Base-by-base conservation (phyloP, 1,140 invertebrate species). In the Daktulosphaira vitifoliae region DNA sequence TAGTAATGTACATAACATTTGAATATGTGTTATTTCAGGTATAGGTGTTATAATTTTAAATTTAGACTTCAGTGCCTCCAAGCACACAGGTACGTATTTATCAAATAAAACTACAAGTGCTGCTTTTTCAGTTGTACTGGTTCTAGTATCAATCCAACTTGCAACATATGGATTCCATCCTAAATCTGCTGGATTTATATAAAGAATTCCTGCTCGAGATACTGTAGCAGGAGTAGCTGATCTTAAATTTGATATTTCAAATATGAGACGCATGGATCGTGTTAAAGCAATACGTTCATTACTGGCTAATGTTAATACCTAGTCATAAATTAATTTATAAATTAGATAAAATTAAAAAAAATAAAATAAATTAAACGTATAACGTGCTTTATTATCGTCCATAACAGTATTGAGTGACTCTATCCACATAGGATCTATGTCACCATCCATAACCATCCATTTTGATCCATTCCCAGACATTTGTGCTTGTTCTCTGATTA, bases 341-440 rank as follows among this genome's bases (percentile, higher is more conserved):
- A 56, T 8, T 22, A 38, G 5, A 16, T 38, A 51, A 16, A 22
- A 65, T 29, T 26, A 48, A 33, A 26, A 54, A 18, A 15, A 39
- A 44, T 5, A 25, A 20, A 26, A 33, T 20, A 42, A 18, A 11
- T 22, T 51, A 44, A 9, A 13, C n/a, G 15, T 20, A n/a, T 16
- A 22, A 22, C 64, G 20, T 65, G 81, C 83, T 76, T 90, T 89
- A 70, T 90, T 89, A 71, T 90, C 88, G 70, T 90, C 88, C 88
- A 90, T 89, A 11, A 90, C 77, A 2, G 87, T 89, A 71, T 96
- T 96, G 0, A 96, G 79, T 2, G 90, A 93, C 77, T 96, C 92
- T 71, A 96, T 96, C 92, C 92, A 96, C 90, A 95, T 94, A 1
- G 92, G 92, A 81, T 96, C 93, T 71, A 96, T 96, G 73, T 97